Base-by-base conservation (phyloP, 2,113 vertebrate species). In the Arothron firmamentum region DNA sequence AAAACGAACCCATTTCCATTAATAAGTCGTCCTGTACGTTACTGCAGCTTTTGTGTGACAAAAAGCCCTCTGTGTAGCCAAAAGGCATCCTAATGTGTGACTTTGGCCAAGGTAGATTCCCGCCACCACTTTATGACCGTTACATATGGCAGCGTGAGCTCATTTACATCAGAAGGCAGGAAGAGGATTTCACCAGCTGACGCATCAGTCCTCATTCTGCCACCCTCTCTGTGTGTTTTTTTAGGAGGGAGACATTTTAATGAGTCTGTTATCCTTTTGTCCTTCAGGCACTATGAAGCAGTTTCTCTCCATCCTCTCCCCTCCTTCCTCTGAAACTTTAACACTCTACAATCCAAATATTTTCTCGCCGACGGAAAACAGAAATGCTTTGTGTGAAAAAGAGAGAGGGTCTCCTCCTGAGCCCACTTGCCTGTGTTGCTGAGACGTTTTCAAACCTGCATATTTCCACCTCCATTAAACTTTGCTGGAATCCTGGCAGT, bases 401-500 rank as follows among this genome's bases (percentile, higher is more conserved):
- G 69, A 48, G 72, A 77, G 64, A 55, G 49, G 68, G 66, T 77
- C 78, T 72, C 83, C 82, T 74, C 73, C 61, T 80, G 76, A 55
- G 69, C 46, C 62, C 82, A 80, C 81, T 77, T 74, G 74, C 79
- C 67, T 83, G 68, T 79, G 78, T 83, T 76, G 75, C 80, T 77
- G 71, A 70, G 69, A 79, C 85, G 82, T 72, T 74, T 81, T 83
- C 61, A 78, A 84, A 81, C 84, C 79, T 83, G 83, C 71, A 77
- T 80, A 83, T 80, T 76, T 77, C 78, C 89, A 87, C 80, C 86
- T 87, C 85, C 78, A 78, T 70, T 87, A 88, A 89, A 88, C 82
- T 72, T 85, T 67, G 79, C 76, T 57, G 81, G 84, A 79, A 82
- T 87, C 79, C 82, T 92, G 89, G 89, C 89, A 89, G 80, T n/a